Conservation (phyloP, 2,888 invertebrate species). For the Ornithoptera alexandrae region DNA sequence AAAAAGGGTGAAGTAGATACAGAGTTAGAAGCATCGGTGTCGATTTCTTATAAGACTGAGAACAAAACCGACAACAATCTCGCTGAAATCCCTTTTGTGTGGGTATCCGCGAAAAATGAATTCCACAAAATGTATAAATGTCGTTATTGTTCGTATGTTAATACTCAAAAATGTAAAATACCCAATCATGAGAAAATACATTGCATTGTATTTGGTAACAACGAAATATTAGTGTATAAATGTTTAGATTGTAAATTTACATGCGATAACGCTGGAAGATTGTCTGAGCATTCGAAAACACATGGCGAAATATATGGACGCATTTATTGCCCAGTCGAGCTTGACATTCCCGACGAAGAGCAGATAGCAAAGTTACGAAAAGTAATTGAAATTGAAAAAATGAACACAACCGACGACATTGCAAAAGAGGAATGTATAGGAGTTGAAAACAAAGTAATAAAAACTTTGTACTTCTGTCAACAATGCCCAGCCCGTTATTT, state of each 20-base stretch:
- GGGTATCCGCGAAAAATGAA: slow-evolving; percentile 86
- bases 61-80: slow-evolving; percentile 53
- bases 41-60: slow-evolving; percentile 45
- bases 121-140: slow-evolving; percentile 92
- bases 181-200: slow-evolving; percentile 92
- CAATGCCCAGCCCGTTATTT: slow-evolving; percentile 92
- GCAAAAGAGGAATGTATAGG: slow-evolving; percentile 48
- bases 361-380: slow-evolving; percentile 76
- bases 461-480: slow-evolving; percentile 85
- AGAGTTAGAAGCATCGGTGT: slow-evolving; percentile 58
- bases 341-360: slow-evolving; percentile 83
- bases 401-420: slow-evolving; percentile 44
- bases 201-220: slow-evolving; percentile 70
- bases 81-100: slow-evolving; percentile 85
- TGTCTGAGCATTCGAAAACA: slow-evolving; percentile 87
- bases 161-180: slow-evolving; percentile 88
- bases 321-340: slow-evolving; percentile 85
- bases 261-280: slow-evolving; percentile 85
- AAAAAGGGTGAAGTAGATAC: slow-evolving; percentile 69
- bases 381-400: slow-evolving; percentile 65
- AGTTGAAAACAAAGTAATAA: slow-evolving; percentile 54
- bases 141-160: slow-evolving; percentile 90
- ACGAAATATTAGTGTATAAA: slow-evolving; percentile 77
- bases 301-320: slow-evolving; percentile 86
- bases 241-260: slow-evolving; percentile 90